phyloP scores from a whole-genome alignment of 2,888 invertebrate species.

The Drosophila buzzatii region DNA sequence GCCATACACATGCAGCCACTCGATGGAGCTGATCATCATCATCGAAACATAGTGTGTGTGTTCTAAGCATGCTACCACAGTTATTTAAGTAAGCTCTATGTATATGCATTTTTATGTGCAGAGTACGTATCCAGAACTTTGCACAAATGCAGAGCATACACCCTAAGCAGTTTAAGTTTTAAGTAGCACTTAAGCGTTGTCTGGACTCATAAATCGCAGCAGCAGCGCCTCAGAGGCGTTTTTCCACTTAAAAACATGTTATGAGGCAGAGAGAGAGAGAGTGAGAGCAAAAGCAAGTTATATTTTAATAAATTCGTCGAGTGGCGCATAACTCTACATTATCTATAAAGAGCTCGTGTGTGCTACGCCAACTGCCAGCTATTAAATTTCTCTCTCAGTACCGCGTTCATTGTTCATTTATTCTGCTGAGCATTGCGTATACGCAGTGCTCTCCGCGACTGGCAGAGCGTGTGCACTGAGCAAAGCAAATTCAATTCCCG shows the following conservation, averaged over 20 bases:
- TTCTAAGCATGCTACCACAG: slow-evolving; percentile 45
- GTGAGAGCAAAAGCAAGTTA: background rate
- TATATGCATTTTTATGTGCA: slow-evolving; percentile 13
- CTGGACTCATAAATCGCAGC: slow-evolving; percentile 75
- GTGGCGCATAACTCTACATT: slow-evolving; percentile 15
- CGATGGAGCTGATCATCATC: slow-evolving; percentile 78
- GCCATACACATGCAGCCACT: slow-evolving; percentile 51
- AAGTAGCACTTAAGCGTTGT: slow-evolving; percentile 78
- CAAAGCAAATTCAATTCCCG: slow-evolving; percentile 56
- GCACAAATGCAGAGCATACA: slow-evolving; percentile 45
- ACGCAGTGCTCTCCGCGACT: slow-evolving; percentile 44
- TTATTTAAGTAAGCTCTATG: slow-evolving; percentile 58
- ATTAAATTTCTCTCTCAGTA: slow-evolving; percentile 38
- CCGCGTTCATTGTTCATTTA: slow-evolving; percentile 51
- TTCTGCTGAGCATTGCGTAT: slow-evolving; percentile 55
- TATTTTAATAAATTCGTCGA: slow-evolving; percentile 47
- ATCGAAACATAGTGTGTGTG: slow-evolving; percentile 78
- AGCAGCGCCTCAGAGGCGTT: slow-evolving; percentile 56
- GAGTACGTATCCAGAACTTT: slow-evolving; percentile 25
- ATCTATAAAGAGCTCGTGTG: slow-evolving; percentile 7
- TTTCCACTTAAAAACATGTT: slow-evolving; percentile 61
- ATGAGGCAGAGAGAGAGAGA: slow-evolving; percentile 1
- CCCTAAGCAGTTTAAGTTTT: slow-evolving; percentile 77
- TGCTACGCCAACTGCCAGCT: background rate
- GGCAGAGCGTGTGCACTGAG: slow-evolving; percentile 17